Evolutionary conservation across 2,113 vertebrate genomes (phyloP), one percentile per base, ranked within the genome.

Genomic region (Tonatia bakeri): DNA sequence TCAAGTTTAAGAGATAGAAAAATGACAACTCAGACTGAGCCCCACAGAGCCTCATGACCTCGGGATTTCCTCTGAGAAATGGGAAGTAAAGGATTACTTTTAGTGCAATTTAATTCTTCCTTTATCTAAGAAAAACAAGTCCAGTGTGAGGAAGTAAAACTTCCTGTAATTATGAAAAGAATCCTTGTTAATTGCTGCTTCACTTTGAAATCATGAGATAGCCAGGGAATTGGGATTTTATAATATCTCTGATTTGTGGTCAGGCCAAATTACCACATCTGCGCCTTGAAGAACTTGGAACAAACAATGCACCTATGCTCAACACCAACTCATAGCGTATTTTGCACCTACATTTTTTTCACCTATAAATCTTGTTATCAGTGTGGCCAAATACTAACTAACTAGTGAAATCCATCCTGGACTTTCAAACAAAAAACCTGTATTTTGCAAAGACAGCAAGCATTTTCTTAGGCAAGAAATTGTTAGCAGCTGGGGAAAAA

Each of bases 1-100:
- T 83, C 28, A 87, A 69, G 33, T 81, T 87, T 82, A 82, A 96
- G 59, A 84, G 45, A 1, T 19, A 92, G 52, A 93, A 91, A 93
- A 38, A 59, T 50, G 28, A 83, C 47, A 91, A 52, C 9, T 88
- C 24, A 72, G 50, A 75, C 13, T 59, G 47, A 67, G 69, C 9
- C 40, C 28, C 43, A 33, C 38, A 79, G 43, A 72, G 26, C 20
- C 47, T 79, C 47, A 64, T 43, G 19, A 59, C 3, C 28, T 38
- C 87, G 13, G 40, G 69, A 54, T 77, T 95, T 92, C 47, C 22
- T 69, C 33, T 92, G 59, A 91, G 47, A 94, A 91, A 54, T 38
- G 13, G 56, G 26, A 76, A 22, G 17, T 65, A 77, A 77, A 94
- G 5, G 10, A 17, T 83, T 65, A 33, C 36, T 92, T 43, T 43